Conservation (phyloP, 2,113 vertebrate species). For the Sebastes fasciatus region DNA sequence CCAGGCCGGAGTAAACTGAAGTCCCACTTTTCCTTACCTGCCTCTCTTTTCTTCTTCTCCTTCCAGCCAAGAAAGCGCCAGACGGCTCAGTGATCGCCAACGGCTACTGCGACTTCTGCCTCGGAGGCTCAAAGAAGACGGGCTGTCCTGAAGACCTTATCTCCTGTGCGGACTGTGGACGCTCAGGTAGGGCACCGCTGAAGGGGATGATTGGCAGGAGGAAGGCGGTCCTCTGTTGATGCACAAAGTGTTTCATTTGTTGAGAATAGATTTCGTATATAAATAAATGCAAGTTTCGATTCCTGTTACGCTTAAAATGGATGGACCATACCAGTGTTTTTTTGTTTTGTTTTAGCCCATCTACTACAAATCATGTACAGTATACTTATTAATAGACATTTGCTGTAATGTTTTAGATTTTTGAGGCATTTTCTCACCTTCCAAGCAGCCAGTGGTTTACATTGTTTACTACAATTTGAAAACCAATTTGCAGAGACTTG, state of each 20-base stretch:
- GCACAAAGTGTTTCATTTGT: conserved; percentile 38
- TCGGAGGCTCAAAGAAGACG: conserved; percentile 95
- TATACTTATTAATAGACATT: conserved; percentile 10
- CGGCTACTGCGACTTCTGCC: conserved; percentile 96
- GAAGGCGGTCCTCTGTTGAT: conserved; percentile 73
- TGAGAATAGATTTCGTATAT: conserved; percentile 27
- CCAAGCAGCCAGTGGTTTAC: conserved; percentile 11
- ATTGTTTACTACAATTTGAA: conserved; percentile 12
- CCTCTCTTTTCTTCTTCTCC: conserved; percentile 35
- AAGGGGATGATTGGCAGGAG: conserved; percentile 75
- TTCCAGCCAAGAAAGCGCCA: conserved; percentile 92
- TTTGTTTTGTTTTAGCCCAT: conserved; percentile 57
- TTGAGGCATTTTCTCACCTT: conserved; percentile 11
- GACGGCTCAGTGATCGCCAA: conserved; percentile 95
- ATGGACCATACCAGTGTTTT: conserved; percentile 75
- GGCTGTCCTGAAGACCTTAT: conserved; percentile 96
- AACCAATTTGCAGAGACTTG: conserved; percentile 23
- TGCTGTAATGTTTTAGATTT: conserved; percentile 34
- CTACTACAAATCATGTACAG: conserved; percentile 54
- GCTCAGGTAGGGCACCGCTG: conserved; percentile 88
- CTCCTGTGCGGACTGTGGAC: conserved; percentile 95
- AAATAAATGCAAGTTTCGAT: conserved; percentile 23
- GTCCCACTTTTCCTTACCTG: conserved; percentile 10
- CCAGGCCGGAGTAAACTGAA: conserved; percentile 2
- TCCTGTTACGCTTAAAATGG: conserved; percentile 37